Evolutionary conservation across 2,797 vertebrate species (phyloP).

Genomic region (Enteromius afrohamiltoni): DNA sequence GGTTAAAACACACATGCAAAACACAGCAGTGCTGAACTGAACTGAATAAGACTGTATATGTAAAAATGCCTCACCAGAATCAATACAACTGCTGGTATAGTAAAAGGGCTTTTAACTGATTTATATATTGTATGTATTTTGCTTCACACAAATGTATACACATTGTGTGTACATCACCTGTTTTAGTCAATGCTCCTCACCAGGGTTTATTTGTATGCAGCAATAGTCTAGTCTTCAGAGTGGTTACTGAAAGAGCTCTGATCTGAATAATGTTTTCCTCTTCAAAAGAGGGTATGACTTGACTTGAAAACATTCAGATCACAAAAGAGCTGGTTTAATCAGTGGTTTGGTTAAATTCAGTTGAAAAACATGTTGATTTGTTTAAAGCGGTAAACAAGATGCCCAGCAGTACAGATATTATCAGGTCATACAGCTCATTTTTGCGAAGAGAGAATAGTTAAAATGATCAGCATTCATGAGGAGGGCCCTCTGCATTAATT

Average conservation of each 20-base stretch:
- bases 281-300: conserved; percentile 71
- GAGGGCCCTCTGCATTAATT: conserved; percentile 15
- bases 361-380: conserved; percentile 62
- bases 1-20: conserved; percentile 33
- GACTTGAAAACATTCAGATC: conserved; percentile 73
- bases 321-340: conserved; percentile 75
- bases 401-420: conserved; percentile 66
- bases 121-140: conserved; percentile 48
- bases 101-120: conserved; percentile 44
- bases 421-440: conserved; percentile 52
- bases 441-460: not conserved
- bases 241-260: conserved; percentile 69
- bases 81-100: conserved; percentile 46
- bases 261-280: conserved; percentile 71
- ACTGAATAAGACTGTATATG: conserved; percentile 52
- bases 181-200: conserved; percentile 61
- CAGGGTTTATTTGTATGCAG: conserved; percentile 74
- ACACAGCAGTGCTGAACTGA: conserved; percentile 39
- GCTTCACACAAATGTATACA: conserved; percentile 52
- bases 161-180: conserved; percentile 34
- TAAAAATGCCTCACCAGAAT: conserved; percentile 39
- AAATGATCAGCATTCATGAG: conserved; percentile 9
- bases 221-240: conserved; percentile 55
- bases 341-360: conserved; percentile 72
- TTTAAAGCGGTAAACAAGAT: conserved; percentile 74